Percentiles rank a stretch among this genome's conserved stretches.
These are phyloP conservation scores for Tonatia bakeri DNA, from an alignment of 2,113 vertebrate species.

Conservation along the genomic window DNA sequence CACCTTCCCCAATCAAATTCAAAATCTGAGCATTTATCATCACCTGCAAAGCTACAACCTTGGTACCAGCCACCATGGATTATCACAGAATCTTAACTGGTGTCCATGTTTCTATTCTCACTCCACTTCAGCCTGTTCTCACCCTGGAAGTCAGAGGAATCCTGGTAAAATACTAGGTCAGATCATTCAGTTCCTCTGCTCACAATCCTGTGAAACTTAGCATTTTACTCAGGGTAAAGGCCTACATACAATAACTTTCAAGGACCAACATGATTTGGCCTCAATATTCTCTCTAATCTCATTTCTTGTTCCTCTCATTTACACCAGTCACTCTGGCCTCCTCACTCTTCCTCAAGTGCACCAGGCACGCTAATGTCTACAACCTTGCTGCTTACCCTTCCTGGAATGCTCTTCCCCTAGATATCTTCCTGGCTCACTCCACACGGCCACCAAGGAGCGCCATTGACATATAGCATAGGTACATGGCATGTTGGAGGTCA, in stretches of 20 bases:
- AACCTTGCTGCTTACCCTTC: not conserved
- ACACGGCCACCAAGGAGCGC: not conserved
- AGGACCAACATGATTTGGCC: not conserved
- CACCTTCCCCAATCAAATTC: not conserved
- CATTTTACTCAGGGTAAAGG: not conserved
- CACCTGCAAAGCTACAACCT: not conserved
- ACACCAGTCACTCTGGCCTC: not conserved
- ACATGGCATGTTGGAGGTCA: accelerated
- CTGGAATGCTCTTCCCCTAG: not conserved
- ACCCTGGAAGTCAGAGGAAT: not conserved
- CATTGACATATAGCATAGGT: accelerated
- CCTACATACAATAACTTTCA: not conserved
- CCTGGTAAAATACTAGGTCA: not conserved
- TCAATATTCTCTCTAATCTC: not conserved
- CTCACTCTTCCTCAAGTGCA: not conserved
- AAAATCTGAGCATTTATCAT: not conserved
- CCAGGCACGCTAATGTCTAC: not conserved
- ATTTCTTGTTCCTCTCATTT: not conserved
- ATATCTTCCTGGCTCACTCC: not conserved
- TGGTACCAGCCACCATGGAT: not conserved
- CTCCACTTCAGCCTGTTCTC: not conserved
- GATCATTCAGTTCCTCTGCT: not conserved
- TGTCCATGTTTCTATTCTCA: not conserved
- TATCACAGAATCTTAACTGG: not conserved
- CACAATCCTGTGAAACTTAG: not conserved